These are phyloP conservation scores for Turdus rufiventris DNA, from an alignment of 2,113 vertebrate genomes.

Conservation along the genomic window DNA sequence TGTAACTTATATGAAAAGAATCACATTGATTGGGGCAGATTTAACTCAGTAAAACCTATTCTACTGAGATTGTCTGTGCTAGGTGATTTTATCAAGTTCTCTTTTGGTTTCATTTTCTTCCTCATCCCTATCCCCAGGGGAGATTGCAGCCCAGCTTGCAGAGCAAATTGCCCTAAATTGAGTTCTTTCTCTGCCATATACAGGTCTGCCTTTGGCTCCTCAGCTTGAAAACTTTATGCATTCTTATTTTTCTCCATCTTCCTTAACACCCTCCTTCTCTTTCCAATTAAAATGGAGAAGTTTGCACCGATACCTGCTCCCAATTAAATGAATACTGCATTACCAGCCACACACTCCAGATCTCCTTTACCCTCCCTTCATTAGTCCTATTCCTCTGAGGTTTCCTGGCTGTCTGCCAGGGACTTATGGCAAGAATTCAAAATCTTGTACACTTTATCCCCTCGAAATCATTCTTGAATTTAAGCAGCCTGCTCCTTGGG, in stretches of 20 bases:
- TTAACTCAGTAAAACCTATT: constrained; percentile 98
- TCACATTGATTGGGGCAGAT: constrained; percentile 96
- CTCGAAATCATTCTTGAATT: constrained; percentile 80
- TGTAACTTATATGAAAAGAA: constrained; percentile 97
- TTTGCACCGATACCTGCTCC: constrained; percentile 82
- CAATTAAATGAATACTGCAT: constrained; percentile 84
- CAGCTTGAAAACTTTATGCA: constrained; percentile 87
- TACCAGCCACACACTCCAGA: constrained; percentile 75
- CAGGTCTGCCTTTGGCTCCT: constrained; percentile 88
- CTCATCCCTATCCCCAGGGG: constrained; percentile 91
- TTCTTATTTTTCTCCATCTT: constrained; percentile 80
- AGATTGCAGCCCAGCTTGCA: constrained; percentile 90
- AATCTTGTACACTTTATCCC: constrained; percentile 82
- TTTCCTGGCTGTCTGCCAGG: constrained; percentile 80
- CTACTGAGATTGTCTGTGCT: constrained; percentile 86
- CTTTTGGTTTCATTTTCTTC: constrained; percentile 97
- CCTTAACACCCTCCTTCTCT: constrained; percentile 79
- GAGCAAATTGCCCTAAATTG: constrained; percentile 99
- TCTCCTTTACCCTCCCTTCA: constrained; percentile 87
- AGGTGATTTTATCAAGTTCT: constrained; percentile 95
- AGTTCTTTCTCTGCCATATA: constrained; percentile 95
- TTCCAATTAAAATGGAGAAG: constrained; percentile 85
- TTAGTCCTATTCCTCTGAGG: constrained; percentile 82
- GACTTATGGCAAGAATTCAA: constrained; percentile 83
- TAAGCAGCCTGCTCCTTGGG: constrained; percentile 77